Evolutionary conservation across 2,888 invertebrate species (phyloP).

Genomic region (Auanema freiburgensis): DNA sequence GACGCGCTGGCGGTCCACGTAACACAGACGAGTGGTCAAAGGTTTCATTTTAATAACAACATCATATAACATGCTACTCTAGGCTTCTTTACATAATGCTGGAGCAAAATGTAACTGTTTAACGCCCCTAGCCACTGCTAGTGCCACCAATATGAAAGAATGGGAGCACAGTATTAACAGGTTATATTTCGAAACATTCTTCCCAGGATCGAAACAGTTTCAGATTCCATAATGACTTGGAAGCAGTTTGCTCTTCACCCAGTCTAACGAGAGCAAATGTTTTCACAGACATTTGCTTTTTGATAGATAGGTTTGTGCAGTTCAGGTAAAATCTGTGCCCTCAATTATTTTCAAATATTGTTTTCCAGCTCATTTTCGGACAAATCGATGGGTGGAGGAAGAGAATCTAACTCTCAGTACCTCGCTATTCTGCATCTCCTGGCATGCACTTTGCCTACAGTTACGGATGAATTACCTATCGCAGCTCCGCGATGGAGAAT

Average conservation of each 20-base stretch:
- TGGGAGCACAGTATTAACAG: not conserved
- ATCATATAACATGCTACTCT: slow-evolving; percentile 63
- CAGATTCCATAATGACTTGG: slow-evolving; percentile 30
- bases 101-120: slow-evolving; percentile 96
- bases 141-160: slow-evolving; percentile 70
- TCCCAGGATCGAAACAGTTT: not conserved
- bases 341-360: not conserved
- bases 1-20: slow-evolving; percentile 32
- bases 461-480: slow-evolving; percentile 14
- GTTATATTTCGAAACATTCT: not conserved
- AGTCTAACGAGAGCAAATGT: slow-evolving; percentile 68
- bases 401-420: slow-evolving; percentile 77
- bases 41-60: slow-evolving; percentile 7
- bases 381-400: slow-evolving; percentile 80
- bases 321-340: slow-evolving; percentile 21
- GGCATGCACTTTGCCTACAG: slow-evolving; percentile 31
- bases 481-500: slow-evolving; percentile 17
- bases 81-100: slow-evolving; percentile 94
- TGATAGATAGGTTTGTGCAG: slow-evolving; percentile 38
- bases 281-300: slow-evolving; percentile 37
- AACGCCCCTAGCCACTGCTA: slow-evolving; percentile 92
- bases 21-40: slow-evolving; percentile 44
- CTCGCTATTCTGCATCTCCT: slow-evolving; percentile 71
- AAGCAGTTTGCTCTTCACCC: slow-evolving; percentile 22
- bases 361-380: slow-evolving; percentile 89